These are phyloP conservation scores for Rotaria macrura DNA, from an alignment of 2,888 invertebrate genomes.

Conservation along the genomic window DNA sequence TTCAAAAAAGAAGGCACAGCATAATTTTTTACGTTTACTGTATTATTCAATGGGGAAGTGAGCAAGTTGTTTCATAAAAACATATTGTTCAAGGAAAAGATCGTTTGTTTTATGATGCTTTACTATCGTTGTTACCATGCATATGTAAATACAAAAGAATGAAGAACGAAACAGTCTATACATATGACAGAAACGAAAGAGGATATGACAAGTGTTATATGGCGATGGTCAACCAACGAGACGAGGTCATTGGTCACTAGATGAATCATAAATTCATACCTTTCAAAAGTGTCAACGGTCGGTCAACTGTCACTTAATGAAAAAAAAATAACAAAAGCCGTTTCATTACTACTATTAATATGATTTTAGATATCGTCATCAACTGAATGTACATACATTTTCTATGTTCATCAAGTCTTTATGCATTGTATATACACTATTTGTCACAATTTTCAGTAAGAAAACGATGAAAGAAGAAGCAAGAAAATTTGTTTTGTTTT, in stretches of 20 bases:
- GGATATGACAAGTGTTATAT: neutral
- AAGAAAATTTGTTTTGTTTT: neutral
- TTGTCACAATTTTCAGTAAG: neutral
- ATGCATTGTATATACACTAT: neutral
- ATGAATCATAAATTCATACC: neutral
- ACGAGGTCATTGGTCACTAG: neutral
- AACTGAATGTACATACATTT: neutral
- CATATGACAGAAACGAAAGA: neutral
- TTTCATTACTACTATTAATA: too few relatives aligned
- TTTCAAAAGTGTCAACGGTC: neutral
- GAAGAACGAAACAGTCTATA: neutral
- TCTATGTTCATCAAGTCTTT: neutral
- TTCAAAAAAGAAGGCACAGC: too few relatives aligned
- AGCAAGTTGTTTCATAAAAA: too few relatives aligned
- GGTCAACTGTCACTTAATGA: neutral
- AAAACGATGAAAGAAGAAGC: neutral
- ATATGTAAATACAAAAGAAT: too few relatives aligned
- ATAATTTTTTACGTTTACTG: too few relatives aligned
- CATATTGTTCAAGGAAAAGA: too few relatives aligned
- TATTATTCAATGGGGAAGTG: too few relatives aligned
- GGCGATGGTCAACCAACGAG: neutral
- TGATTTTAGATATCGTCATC: neutral
- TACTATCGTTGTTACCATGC: too few relatives aligned
- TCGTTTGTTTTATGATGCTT: too few relatives aligned
- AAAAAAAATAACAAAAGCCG: neutral